phyloP scores from a whole-genome alignment of 2,888 invertebrate species.

The Steromphala cineraria region DNA sequence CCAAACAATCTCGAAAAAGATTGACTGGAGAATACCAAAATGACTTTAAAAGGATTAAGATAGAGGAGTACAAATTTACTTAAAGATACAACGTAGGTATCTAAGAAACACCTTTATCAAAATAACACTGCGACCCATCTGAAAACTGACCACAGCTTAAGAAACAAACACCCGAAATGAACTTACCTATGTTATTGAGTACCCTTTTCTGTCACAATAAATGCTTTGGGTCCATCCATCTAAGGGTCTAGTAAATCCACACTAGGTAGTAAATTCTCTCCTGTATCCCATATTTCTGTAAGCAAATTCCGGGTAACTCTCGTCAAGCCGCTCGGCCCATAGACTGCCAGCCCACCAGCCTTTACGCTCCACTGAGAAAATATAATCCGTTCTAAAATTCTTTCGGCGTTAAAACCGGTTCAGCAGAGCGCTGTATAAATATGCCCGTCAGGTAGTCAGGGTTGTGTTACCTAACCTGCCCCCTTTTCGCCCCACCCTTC shows the following conservation, averaged over 20 bases:
- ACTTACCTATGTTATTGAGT: too few species aligned
- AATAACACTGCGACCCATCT: too few species aligned
- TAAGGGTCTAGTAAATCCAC: not conserved
- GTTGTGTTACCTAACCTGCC: not conserved
- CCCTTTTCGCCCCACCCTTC: not conserved
- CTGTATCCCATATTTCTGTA: not conserved
- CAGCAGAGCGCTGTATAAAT: not conserved
- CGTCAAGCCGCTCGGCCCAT: not conserved
- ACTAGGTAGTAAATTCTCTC: not conserved
- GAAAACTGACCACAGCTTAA: too few species aligned
- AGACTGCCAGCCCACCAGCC: not conserved
- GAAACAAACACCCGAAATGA: too few species aligned
- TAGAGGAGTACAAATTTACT: too few species aligned
- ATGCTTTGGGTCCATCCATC: not conserved
- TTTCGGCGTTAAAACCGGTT: not conserved
- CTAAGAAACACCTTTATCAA: too few species aligned
- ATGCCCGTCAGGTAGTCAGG: not conserved
- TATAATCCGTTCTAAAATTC: slow-evolving; percentile 5
- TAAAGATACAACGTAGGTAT: too few species aligned
- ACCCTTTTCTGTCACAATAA: too few species aligned
- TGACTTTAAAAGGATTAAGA: too few species aligned
- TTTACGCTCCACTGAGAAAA: not conserved
- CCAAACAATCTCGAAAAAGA: too few species aligned
- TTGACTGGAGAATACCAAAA: too few species aligned
- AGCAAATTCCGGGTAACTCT: too few species aligned